Conservation (phyloP, 2,113 vertebrate species). For the Excalfactoria chinensis region DNA sequence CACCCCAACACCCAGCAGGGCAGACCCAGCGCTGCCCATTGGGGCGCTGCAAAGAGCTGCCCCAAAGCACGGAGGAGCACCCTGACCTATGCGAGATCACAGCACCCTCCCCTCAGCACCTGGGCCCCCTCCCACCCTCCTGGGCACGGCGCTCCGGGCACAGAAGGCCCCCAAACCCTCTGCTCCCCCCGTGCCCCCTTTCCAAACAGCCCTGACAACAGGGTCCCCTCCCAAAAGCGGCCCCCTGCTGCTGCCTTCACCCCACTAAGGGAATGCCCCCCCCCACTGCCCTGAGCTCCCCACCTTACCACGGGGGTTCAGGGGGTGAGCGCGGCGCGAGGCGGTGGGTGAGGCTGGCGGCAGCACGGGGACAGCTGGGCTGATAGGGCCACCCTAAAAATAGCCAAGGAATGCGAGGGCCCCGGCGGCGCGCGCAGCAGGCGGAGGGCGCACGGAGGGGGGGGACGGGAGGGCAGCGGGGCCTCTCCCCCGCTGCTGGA, state of each 20-base stretch:
- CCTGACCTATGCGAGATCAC: rapidly evolving
- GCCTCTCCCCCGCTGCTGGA: slow-evolving; percentile 37
- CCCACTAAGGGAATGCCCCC: not conserved
- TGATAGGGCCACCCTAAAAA: slow-evolving; percentile 84
- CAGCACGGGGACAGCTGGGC: slow-evolving; percentile 85
- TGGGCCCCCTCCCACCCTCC: not conserved
- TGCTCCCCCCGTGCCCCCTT: not conserved
- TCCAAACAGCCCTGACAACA: rapidly evolving
- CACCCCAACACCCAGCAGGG: not conserved
- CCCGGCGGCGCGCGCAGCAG: slow-evolving; percentile 42
- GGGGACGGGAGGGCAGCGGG: not conserved
- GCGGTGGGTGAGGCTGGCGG: slow-evolving; percentile 69
- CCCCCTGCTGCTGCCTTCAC: not conserved
- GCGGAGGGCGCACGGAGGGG: slow-evolving; percentile 1
- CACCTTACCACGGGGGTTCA: slow-evolving; percentile 65
- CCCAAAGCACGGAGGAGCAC: not conserved
- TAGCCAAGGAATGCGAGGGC: slow-evolving; percentile 77
- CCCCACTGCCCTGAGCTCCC: not conserved
- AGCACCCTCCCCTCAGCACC: rapidly evolving
- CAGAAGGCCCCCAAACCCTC: not conserved
- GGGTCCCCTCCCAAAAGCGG: not conserved
- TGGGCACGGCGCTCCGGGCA: rapidly evolving
- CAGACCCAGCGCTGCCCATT: rapidly evolving
- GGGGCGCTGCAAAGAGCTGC: rapidly evolving
- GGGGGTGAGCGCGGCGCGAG: slow-evolving; percentile 36